phyloP scores from a whole-genome alignment of 2,888 invertebrate genomes.

The Drosophila vallismaia region DNA sequence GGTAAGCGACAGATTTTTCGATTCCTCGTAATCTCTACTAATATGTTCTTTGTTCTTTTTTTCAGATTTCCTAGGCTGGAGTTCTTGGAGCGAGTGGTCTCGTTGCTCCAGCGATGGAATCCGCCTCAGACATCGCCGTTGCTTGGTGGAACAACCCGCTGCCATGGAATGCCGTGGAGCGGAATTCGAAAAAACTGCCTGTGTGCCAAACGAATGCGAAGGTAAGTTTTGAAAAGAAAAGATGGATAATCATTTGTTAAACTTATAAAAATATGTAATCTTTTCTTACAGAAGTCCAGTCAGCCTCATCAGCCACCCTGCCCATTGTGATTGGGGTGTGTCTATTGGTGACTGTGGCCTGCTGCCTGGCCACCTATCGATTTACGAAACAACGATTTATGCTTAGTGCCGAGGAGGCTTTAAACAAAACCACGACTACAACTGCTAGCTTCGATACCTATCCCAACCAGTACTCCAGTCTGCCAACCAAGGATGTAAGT shows the following conservation, averaged over 20 bases:
- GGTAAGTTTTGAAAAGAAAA: constrained; percentile 55
- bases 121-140: constrained; percentile 89
- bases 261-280: not conserved
- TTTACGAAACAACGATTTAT: constrained; percentile 84
- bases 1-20: constrained; percentile 82
- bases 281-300: constrained; percentile 63
- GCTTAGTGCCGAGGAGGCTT: constrained; percentile 58
- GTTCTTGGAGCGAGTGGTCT: constrained; percentile 90
- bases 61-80: constrained; percentile 89
- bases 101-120: constrained; percentile 87
- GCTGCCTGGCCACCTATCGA: constrained; percentile 82
- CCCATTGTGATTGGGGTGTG: constrained; percentile 74
- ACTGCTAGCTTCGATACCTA: constrained; percentile 93
- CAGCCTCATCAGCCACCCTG: constrained; percentile 73
- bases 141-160: constrained; percentile 85
- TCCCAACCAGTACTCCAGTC: constrained; percentile 93
- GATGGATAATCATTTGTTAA: not conserved
- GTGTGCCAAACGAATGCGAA: constrained; percentile 83
- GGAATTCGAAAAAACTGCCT: constrained; percentile 88
- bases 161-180: constrained; percentile 88
- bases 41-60: not conserved
- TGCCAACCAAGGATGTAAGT: constrained; percentile 91
- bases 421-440: constrained; percentile 85
- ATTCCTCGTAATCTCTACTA: not conserved
- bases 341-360: constrained; percentile 82